Evolutionary conservation across 2,113 vertebrate species (phyloP).

Genomic region (Riparia riparia): DNA sequence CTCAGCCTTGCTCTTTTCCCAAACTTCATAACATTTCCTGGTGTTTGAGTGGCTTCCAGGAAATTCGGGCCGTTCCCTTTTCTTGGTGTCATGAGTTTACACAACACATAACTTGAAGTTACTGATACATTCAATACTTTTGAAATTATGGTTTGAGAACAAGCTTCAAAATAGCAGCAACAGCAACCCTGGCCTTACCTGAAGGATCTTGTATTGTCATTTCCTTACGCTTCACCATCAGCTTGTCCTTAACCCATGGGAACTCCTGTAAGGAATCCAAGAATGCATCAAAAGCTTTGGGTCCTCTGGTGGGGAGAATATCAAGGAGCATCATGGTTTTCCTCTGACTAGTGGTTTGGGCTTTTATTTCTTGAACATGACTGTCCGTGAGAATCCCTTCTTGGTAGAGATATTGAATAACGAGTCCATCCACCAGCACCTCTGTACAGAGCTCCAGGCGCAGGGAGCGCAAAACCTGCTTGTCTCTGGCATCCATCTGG

Average conservation of each 20-base stretch:
- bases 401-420: constrained; percentile 91
- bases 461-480: constrained; percentile 81
- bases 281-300: constrained; percentile 85
- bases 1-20: neutral
- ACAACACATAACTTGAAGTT: rapidly evolving
- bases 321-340: constrained; percentile 86
- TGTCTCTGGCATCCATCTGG: constrained; percentile 88
- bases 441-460: constrained; percentile 84
- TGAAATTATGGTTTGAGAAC: neutral
- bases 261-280: constrained; percentile 87
- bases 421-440: constrained; percentile 84
- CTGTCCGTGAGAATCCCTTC: constrained; percentile 85
- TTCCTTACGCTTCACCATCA: constrained; percentile 78
- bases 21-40: neutral
- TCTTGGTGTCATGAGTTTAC: neutral
- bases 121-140: neutral
- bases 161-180: neutral
- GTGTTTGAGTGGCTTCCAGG: neutral
- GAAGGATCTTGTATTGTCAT: constrained; percentile 16
- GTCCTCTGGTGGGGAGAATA: constrained; percentile 87
- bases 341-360: constrained; percentile 78
- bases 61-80: neutral
- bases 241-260: constrained; percentile 84
- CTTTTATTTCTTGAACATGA: constrained; percentile 87
- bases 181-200: constrained; percentile 74